Conservation (phyloP, 2,113 vertebrate species). For the Mungos mungo region DNA sequence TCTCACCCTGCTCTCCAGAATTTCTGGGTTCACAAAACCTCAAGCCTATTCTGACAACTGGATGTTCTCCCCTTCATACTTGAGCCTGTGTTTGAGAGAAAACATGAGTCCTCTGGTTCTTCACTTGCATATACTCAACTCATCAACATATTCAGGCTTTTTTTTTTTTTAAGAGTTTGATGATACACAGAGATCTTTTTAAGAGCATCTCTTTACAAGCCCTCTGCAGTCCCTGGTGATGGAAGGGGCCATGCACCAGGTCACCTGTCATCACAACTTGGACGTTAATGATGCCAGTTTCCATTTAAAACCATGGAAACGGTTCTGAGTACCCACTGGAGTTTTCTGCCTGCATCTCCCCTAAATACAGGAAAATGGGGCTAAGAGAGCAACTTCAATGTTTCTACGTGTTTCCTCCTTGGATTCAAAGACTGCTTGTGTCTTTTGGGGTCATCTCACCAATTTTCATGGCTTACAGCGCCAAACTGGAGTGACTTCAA, state of each 20-base stretch:
- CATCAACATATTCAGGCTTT: background rate
- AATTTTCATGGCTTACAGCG: background rate
- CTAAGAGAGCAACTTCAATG: background rate
- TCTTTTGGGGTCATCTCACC: background rate
- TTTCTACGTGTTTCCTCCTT: background rate
- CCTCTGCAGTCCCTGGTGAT: background rate
- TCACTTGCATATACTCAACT: slow-evolving; percentile 40
- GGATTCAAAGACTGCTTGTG: background rate
- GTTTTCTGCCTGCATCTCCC: background rate
- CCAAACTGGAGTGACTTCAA: background rate
- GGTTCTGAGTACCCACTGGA: background rate
- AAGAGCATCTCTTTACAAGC: slow-evolving; percentile 35
- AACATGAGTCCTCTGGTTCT: slow-evolving; percentile 43
- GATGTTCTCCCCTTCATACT: slow-evolving; percentile 33
- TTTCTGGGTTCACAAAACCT: slow-evolving; percentile 68
- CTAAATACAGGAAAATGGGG: background rate
- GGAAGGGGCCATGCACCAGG: background rate
- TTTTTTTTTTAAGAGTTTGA: background rate
- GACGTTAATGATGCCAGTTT: slow-evolving; percentile 21
- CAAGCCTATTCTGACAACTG: slow-evolving; percentile 64
- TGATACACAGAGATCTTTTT: slow-evolving; percentile 35
- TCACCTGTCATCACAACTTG: background rate
- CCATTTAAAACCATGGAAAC: background rate
- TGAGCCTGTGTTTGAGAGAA: slow-evolving; percentile 36
- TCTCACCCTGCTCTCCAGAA: slow-evolving; percentile 54